Conservation (phyloP, 2,113 vertebrate genomes). For the Acrocephalus arundinaceus region DNA sequence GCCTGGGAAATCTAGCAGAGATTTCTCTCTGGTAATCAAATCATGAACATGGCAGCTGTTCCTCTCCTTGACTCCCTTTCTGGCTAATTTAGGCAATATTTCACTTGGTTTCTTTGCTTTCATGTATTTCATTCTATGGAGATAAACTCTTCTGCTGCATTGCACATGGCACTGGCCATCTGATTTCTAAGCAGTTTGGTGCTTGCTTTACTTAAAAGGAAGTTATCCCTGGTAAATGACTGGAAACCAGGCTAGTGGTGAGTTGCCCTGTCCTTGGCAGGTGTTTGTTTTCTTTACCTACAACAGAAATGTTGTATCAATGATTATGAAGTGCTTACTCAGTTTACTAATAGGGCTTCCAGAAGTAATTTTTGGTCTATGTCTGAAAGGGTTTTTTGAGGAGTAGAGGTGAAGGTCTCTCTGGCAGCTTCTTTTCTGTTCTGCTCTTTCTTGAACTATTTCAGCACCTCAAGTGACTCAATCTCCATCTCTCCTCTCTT, state of each 20-base stretch:
- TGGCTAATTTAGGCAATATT: not conserved
- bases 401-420: not conserved
- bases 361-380: not conserved
- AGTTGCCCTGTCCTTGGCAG: not conserved
- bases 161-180: not conserved
- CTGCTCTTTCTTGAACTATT: not conserved
- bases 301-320: not conserved
- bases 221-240: not conserved
- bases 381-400: not conserved
- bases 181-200: not conserved
- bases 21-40: not conserved
- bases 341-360: not conserved
- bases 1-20: not conserved
- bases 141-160: not conserved
- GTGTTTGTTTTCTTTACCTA: not conserved
- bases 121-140: not conserved
- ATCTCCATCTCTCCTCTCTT: not conserved
- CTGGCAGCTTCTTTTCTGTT: not conserved
- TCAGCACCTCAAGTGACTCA: not conserved
- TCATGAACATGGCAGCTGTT: not conserved
- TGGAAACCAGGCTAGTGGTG: not conserved
- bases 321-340: not conserved
- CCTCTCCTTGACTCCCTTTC: not conserved
- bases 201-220: not conserved
- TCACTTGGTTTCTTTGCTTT: not conserved